phyloP scores from a whole-genome alignment of 2,113 vertebrate genomes.

The Tautogolabrus adspersus region DNA sequence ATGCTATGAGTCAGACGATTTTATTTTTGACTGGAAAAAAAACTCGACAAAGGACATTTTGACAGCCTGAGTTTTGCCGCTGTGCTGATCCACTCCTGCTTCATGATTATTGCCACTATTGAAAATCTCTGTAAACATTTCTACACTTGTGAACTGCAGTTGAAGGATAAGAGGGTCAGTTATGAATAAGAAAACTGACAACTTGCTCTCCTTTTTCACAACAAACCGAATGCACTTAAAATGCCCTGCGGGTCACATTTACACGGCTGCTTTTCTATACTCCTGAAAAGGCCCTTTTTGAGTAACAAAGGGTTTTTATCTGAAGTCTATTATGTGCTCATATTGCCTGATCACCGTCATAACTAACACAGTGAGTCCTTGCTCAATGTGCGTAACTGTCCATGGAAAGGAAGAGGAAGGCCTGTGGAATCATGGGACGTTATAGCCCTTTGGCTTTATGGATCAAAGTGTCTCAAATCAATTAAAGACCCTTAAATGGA shows the following conservation, averaged over 20 bases:
- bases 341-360: neutral
- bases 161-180: constrained; percentile 22
- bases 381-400: neutral
- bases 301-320: neutral
- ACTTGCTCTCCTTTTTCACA: constrained; percentile 16
- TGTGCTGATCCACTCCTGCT: neutral
- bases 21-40: neutral
- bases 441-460: neutral
- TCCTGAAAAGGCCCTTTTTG: constrained; percentile 4
- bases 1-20: neutral
- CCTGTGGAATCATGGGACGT: neutral
- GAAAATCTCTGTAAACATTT: too few species aligned
- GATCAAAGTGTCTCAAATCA: neutral
- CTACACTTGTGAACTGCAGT: neutral
- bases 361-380: neutral
- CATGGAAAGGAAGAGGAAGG: neutral
- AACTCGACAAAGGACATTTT: neutral
- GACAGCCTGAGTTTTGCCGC: neutral
- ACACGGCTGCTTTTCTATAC: neutral
- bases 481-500: neutral
- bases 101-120: too few species aligned
- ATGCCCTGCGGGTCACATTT: neutral
- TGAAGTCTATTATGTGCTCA: neutral
- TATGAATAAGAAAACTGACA: constrained; percentile 20
- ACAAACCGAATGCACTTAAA: constrained; percentile 5